These are phyloP conservation scores for Clunio marinus DNA, from an alignment of 2,888 invertebrate genomes.

Conservation along the genomic window DNA sequence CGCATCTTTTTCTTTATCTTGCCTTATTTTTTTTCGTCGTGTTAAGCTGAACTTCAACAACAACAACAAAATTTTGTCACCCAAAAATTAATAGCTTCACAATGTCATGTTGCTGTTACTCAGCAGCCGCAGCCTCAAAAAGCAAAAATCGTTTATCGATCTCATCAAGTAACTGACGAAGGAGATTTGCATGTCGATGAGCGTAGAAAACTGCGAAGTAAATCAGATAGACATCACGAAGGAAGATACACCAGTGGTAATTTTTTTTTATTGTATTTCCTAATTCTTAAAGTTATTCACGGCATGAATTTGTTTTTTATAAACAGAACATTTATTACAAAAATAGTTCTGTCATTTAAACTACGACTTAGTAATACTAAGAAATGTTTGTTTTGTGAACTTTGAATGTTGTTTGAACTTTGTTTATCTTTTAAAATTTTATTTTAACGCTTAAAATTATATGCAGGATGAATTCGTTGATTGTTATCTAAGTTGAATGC, in stretches of 20 bases:
- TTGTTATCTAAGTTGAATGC: too few species aligned
- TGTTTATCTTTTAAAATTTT: too few species aligned
- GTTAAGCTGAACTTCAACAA: constrained; percentile 30
- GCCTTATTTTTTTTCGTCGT: constrained; percentile 39
- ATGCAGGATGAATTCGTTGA: too few species aligned
- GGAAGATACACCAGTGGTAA: constrained; percentile 46
- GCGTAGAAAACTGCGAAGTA: not conserved
- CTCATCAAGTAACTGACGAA: not conserved
- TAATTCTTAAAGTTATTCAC: not conserved
- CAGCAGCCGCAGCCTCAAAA: constrained; percentile 27
- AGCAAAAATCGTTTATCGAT: constrained; percentile 31
- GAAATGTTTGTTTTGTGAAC: too few species aligned
- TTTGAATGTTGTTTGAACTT: too few species aligned
- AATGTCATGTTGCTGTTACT: constrained; percentile 27
- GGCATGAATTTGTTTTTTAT: too few species aligned
- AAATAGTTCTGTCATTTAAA: too few species aligned
- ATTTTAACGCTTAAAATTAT: too few species aligned
- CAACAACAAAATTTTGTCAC: constrained; percentile 24
- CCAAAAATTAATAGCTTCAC: not conserved
- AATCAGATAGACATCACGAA: constrained; percentile 43
- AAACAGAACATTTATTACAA: too few species aligned
- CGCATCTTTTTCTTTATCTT: constrained; percentile 40
- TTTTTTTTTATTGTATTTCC: constrained; percentile 7
- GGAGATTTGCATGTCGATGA: constrained; percentile 6
- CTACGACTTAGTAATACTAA: too few species aligned